Base-by-base conservation (phyloP, 2,797 vertebrate genomes). In the Streptopelia turtur region DNA sequence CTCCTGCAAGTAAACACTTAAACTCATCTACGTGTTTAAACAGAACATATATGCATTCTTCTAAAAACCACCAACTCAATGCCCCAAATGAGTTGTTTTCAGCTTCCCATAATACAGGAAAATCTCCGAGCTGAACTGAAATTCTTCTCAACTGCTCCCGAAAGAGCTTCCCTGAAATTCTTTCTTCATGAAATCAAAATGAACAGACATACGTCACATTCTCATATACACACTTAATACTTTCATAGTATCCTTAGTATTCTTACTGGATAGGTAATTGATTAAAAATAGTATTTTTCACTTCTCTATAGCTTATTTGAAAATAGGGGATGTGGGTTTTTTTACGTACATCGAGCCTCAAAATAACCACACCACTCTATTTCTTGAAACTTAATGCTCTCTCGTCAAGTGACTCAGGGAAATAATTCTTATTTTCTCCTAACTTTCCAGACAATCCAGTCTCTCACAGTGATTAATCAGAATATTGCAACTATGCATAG, bases 391-490 rank as follows among this genome's bases (percentile, higher is more conserved):
- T 7, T 39, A 83, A 76, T 61, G 47, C 6, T 91, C 22, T 84
- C 78, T 88, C 78, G 50, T 61, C 74, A 95, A 83, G 18, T 43
- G 27, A 92, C 85, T 93, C 39, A 18, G 22, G 39, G 66, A 86
- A 92, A 70, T 27, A 80, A 65, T 35, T 68, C n/a, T 69, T 56
- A 76, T 75, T 84, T 93, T 81, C 55, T 72, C 43, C 45, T 79
- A 77, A 71, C 60, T 66, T 87, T 75, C 56, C 80, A 95, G 74
- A 90, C 3, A 12, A 87, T 64, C 64, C 81, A 87, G 88, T 82
- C 83, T 83, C 37, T 91, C 90, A 95, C 93, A 96, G 88, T 90
- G 87, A 93, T 93, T 55, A 92, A 53, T 66, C 8, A 83, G 28
- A 91, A 64, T 95, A 90, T 80, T 57, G 53, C 70, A 93, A 50